These are phyloP conservation scores for Lasius platythorax DNA, from an alignment of 2,888 invertebrate species.

Conservation along the genomic window DNA sequence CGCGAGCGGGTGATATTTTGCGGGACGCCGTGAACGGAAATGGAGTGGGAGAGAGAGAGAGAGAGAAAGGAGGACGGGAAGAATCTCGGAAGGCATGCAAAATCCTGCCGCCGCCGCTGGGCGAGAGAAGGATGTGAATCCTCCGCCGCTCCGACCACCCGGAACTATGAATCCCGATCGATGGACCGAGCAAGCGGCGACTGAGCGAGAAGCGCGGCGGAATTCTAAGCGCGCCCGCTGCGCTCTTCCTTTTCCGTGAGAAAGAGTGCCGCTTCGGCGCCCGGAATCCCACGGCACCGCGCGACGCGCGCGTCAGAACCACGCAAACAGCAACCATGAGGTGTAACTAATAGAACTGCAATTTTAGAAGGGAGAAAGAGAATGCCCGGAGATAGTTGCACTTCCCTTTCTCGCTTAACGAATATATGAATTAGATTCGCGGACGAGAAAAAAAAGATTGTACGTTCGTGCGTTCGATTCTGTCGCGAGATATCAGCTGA, in stretches of 20 bases:
- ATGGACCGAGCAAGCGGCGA: constrained; percentile 65
- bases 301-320: constrained; percentile 69
- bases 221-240: constrained; percentile 70
- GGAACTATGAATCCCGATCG: constrained; percentile 74
- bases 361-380: constrained; percentile 1
- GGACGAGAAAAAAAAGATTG: not conserved
- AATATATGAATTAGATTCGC: not conserved
- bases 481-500: not conserved
- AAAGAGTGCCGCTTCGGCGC: constrained; percentile 71
- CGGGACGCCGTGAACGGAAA: constrained; percentile 59
- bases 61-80: constrained; percentile 1
- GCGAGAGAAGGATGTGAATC: constrained; percentile 32
- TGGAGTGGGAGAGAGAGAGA: constrained; percentile 7
- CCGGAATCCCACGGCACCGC: constrained; percentile 73
- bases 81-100: constrained; percentile 41
- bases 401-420: no score
- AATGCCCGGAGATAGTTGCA: not conserved
- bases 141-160: constrained; percentile 64
- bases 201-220: constrained; percentile 56
- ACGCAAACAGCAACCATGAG: constrained; percentile 34
- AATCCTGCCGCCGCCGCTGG: constrained; percentile 25
- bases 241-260: constrained; percentile 72
- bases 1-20: constrained; percentile 78
- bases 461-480: not conserved
- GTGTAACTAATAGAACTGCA: constrained; percentile 24